Base-by-base conservation (phyloP, 1,140 invertebrate genomes). In the Meloidogyne hapla region DNA sequence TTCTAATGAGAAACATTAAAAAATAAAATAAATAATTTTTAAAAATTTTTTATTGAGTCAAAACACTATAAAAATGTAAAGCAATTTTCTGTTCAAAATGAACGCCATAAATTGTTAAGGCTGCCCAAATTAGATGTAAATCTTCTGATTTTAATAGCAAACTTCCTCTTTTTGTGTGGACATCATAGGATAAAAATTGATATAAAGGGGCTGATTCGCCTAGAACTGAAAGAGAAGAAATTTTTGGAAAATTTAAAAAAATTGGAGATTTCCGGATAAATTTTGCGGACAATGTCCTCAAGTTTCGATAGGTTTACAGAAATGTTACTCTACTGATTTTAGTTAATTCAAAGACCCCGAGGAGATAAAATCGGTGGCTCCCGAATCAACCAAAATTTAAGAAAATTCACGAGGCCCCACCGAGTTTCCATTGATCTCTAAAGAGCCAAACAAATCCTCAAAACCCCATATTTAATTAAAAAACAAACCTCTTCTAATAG, bases 21-120 rank as follows among this genome's bases (percentile, higher is more conserved):
- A 18, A 21, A 67, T 21, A n/a, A 69, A 72, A 67, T 12, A 33
- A n/a, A 1, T 9, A 9, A 21, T 13, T 2, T 45, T 23, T 21
- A 68, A 68, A 28, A 69, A 40, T 6, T 6, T 1, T 33, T 70
- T 56, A 45, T 70, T 64, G 23, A 15, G 23, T n/a, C 18, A 77
- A 63, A 4, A 78, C 15, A 64, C 21, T 78, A 45, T 62, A 69
- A 38, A 78, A 62, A 61, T 78, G 77, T 61, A 78, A 61, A 15
- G 77, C 77, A 26, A 78, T 69, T 28, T 38, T 68, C 63, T 71
- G 63, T 21, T 77, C 77, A 66, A 78, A 78, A 70, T 78, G 77
- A 45, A 56, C 28, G 42, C 77, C 77, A 66, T 78, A 78, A 42
- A 78, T 42, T 4, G 76, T 69, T 26, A 78, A 38, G 9, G 77